A percentile compares a stretch with the other conserved stretches of the same genome.
Conservation (phyloP, 2,113 vertebrate genomes). For the Leptodactylus fuscus region DNA sequence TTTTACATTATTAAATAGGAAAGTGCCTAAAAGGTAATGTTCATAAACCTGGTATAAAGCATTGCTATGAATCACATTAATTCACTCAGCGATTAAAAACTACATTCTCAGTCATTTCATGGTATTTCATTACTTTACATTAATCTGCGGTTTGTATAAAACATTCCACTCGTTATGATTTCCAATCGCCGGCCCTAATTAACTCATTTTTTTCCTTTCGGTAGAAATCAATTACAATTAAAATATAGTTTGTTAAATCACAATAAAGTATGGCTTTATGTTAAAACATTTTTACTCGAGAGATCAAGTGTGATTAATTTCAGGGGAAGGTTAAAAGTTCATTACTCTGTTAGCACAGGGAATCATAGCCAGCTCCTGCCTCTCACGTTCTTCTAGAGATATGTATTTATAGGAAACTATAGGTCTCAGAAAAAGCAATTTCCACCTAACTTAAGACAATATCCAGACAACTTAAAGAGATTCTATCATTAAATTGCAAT, state of each 20-base stretch:
- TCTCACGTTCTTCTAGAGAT: slow-evolving; percentile 51
- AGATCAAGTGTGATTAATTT: slow-evolving; percentile 79
- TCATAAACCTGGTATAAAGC: slow-evolving; percentile 42
- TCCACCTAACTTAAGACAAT: not conserved
- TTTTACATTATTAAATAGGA: slow-evolving; percentile 51
- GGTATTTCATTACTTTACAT: slow-evolving; percentile 65
- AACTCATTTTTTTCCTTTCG: slow-evolving; percentile 76
- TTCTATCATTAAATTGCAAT: no score
- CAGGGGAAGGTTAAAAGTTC: slow-evolving; percentile 71
- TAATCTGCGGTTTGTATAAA: slow-evolving; percentile 62
- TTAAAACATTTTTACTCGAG: slow-evolving; percentile 76
- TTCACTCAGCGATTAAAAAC: slow-evolving; percentile 64
- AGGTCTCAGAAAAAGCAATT: not conserved
- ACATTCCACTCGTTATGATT: slow-evolving; percentile 70
- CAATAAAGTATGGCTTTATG: slow-evolving; percentile 70
- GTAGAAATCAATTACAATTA: slow-evolving; percentile 81
- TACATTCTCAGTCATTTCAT: slow-evolving; percentile 65
- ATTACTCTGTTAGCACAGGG: slow-evolving; percentile 66
- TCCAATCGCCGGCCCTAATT: slow-evolving; percentile 73
- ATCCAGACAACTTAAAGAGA: not conserved
- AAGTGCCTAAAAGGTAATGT: slow-evolving; percentile 46
- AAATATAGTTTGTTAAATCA: slow-evolving; percentile 75
- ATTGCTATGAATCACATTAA: slow-evolving; percentile 45
- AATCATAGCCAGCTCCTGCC: slow-evolving; percentile 57
- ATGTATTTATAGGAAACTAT: slow-evolving; percentile 26